Evolutionary conservation across 2,888 invertebrate species (phyloP), one percentile per base, ranked within the genome.

Genomic region (Metopia argyrocephala): DNA sequence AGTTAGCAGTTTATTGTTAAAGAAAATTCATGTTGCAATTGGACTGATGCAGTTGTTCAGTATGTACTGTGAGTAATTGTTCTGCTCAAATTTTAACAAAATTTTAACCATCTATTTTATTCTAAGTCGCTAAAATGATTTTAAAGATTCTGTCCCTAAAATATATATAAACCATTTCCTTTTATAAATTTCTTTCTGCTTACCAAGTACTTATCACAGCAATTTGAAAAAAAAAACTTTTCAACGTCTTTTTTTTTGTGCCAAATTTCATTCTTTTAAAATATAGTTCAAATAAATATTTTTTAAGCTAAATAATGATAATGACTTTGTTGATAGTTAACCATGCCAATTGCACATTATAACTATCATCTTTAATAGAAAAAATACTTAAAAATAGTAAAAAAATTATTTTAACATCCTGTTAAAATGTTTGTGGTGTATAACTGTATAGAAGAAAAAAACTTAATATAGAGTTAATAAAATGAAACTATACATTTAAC

Each of bases 261-360:
- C 4, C 1, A 18, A 65, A 2, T 48, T 48, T 48, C 7, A 7
- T 59, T 23, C 50, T 57, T 31, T 18, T 52, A 78, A 73, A 73
- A 70, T 80, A 68, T 78, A 75, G 78, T 78, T 75, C 70, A 81
- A 75, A 81, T 78, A 81, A 81, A 78, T 78, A 81, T 70, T 75
- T 75, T 62, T 50, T 50, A 62, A 78, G 70, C 78, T 78, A 78
- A 75, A 81, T 81, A 81, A 78, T 81, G 81, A 81, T 81, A 81
- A 81, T 81, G 78, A 78, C 81, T 78, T 57, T 81, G 81, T 81
- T 81, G 81, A 81, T 78, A 78, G 78, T 70, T 81, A 75, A 57
- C 74, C 78, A 78, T 74, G 81, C 74, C 81, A 81, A 81, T 81
- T 81, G 81, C 81, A 81, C 78, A 78, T 81, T 78, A 78, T 81